Base-by-base conservation (phyloP, 2,888 invertebrate genomes). In the Heterodera filipjevi region DNA sequence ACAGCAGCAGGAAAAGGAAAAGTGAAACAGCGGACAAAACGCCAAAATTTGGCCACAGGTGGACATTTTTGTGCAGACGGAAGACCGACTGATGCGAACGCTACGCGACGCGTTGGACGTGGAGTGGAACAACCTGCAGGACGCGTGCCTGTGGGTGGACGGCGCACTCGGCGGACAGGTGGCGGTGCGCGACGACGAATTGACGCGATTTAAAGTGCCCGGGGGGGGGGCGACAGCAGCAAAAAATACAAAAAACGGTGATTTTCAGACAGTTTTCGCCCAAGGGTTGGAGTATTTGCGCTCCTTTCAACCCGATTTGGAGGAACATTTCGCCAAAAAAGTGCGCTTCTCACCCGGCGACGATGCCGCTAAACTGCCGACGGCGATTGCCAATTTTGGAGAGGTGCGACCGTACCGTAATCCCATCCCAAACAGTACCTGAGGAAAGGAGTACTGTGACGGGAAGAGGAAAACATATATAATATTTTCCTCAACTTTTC, bases 71-170 rank as follows among this genome's bases (percentile, higher is more conserved):
- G 92, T 95, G 87, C 93, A 93, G 77, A 94, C 93, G 49, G 98
- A 98, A 91, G 92, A 94, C 87, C 92, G 95, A 86, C 72, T 86
- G 27, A 86, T 89, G 87, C 93, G 93, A 78, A 93, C 94, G 84
- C 92, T 96, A 76, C 95, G 95, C 91, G 95, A 95, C 90, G 96
- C 95, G 35, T 92, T 98, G 86, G 96, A 96, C 90, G 92, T 94
- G 90, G 98, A 99, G 91, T 94, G 96, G 89, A 93, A 93, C 85
- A 98, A 97, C 91, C 95, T 98, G 88, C 93, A 94, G 89, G 95
- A 96, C 90, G 98, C 97, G 91, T 96, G 96, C 91, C 96, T 97
- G 90, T 92, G 96, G 89, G 95, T 95, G 74, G 96, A 97, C 90
- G 95, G 86, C 22, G 85, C 80, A 22, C 72, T 84, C 30, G 76